Evolutionary conservation across 1,140 invertebrate species (phyloP).

Genomic region (Spodoptera frugiperda): DNA sequence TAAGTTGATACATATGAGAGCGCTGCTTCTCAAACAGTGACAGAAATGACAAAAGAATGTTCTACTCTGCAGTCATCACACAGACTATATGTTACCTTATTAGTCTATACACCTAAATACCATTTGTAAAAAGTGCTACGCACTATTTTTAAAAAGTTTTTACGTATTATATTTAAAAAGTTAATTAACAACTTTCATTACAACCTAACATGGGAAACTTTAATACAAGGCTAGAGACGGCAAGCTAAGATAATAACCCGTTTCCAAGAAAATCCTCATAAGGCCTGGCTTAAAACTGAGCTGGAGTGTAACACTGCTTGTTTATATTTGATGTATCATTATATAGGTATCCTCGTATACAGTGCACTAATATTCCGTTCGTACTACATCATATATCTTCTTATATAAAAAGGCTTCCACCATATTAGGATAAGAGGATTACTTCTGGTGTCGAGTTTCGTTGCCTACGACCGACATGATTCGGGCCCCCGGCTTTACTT

Average conservation of each 20-base stretch:
- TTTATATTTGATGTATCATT: conserved; percentile 12
- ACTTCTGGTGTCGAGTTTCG: conserved; percentile 50
- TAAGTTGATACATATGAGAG: no score
- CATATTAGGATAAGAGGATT: conserved; percentile 57
- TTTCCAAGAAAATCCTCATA: conserved; percentile 26
- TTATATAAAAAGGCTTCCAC: conserved; percentile 49
- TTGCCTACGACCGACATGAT: conserved; percentile 39
- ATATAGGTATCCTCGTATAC: conserved; percentile 1
- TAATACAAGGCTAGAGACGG: neutral
- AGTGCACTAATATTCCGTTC: conserved; percentile 36
- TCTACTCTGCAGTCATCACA: no score
- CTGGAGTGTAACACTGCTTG: neutral
- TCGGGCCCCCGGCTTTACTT: conserved; percentile 35
- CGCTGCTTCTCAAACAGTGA: no score
- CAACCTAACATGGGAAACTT: conserved; percentile 2
- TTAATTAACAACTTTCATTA: neutral
- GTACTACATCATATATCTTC: conserved; percentile 30
- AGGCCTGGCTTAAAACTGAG: conserved; percentile 25
- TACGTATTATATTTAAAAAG: neutral
- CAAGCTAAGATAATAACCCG: conserved; percentile 5
- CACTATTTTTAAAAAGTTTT: no score
- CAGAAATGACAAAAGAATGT: no score
- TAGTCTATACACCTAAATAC: no score
- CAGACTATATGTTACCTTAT: no score
- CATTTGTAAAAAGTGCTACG: no score